Conservation (phyloP, 2,797 vertebrate genomes). For the Melanitta fusca region DNA sequence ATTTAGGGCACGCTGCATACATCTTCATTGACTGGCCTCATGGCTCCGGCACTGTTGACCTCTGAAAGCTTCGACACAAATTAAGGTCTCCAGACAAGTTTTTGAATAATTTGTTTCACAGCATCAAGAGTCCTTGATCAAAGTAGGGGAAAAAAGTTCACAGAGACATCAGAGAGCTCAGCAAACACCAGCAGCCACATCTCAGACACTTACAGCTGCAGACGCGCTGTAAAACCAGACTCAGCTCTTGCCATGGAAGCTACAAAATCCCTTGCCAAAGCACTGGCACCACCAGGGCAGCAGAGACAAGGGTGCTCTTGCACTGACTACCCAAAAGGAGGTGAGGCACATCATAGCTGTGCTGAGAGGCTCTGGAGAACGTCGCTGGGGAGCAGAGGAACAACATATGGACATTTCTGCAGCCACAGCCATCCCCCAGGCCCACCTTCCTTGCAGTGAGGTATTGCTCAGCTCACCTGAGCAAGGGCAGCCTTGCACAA, state of each 20-base stretch:
- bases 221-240: not conserved
- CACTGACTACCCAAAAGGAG: not conserved
- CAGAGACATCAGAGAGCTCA: not conserved
- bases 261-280: not conserved
- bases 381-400: not conserved
- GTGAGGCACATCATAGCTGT: rapidly evolving
- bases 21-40: not conserved
- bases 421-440: not conserved
- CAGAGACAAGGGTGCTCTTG: no score
- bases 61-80: not conserved
- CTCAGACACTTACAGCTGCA: not conserved
- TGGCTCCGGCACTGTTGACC: not conserved
- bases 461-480: rapidly evolving
- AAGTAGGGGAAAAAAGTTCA: not conserved
- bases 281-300: not conserved
- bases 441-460: not conserved
- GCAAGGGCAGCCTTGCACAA: not conserved
- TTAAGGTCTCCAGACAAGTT: not conserved
- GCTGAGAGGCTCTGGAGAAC: not conserved
- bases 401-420: not conserved
- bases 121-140: rapidly evolving
- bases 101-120: not conserved
- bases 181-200: not conserved
- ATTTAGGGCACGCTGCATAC: not conserved
- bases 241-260: not conserved